Base-by-base conservation (phyloP, 2,113 vertebrate species). In the Heterotilapia buettikoferi region DNA sequence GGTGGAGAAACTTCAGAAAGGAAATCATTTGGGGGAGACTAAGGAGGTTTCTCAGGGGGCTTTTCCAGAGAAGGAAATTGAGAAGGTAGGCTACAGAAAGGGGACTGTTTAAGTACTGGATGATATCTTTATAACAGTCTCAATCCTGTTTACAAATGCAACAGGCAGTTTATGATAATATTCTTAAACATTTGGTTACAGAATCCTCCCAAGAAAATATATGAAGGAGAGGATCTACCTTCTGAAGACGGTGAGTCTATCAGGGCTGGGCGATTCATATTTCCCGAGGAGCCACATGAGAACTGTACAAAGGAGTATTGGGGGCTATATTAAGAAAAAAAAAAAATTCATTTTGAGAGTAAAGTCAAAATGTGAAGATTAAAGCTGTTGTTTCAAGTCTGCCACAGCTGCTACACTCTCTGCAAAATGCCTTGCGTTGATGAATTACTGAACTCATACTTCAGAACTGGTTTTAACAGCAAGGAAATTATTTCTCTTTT, bases 171-270 rank as follows among this genome's bases (percentile, higher is more conserved):
- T 73, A 73, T 47, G 4, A 50, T 11, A 29, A 73, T 16, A n/a
- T 47, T n/a, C 36, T 19, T 13, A 26, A 71, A 71, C 8, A 24
- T 10, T 4, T 79, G 5, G 9, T 90, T 80, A 59, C 89, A 96
- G 96, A 82, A 56, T 57, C 26, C 43, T 38, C 36, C 3, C 31
- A 43, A 57, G 81, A 90, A 85, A 56, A 56, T 7, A 5, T 10
- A 13, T 12, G 50, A 19, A 2, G 84, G 93, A 3, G 88, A 94
- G 3, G 89, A 91, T 29, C 54, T 93, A 2, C 92, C 95, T 7
- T 96, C 96, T 78, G 96, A 96, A 68, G 93, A 96, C 3, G 96
- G 97, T 96, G 87, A 80, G 92, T 83, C 2, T 63, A 43, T 73
- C 21, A 26, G 21, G 68, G 68, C 40, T 73, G 21, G 21, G 14